Base-by-base conservation (phyloP, 23 tunicate genomes). In the Halocynthia roretzi region DNA sequence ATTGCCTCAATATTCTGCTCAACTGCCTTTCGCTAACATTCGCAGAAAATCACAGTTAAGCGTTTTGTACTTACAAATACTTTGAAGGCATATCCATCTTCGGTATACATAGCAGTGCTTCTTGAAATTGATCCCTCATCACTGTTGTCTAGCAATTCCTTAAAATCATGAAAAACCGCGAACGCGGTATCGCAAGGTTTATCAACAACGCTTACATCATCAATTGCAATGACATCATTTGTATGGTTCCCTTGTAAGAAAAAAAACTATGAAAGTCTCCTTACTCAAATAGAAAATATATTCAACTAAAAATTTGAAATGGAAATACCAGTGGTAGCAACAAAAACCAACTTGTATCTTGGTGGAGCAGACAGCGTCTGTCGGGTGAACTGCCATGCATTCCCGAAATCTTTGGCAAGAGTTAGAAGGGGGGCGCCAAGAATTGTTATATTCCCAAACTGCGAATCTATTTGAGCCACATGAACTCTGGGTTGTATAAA, bases 61-160 rank as follows among this genome's bases (percentile, higher is more conserved):
- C 44, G 44, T 31, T 31, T 0, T 31, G 44, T 17, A 62, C 80
- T 62, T 82, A 87, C 94, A 81, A 82, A 21, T 10, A 87, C 61
- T 71, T 72, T 77, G 50, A 82, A 87, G 40, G 87, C 94, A 54
- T 82, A 87, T 49, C 94, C 94, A 14, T 82, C 87, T 53, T 87
- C 94, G 7, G 80, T 72, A 56, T 80, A 87, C 60, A 82, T 51
- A 10, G 71, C 14, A 51, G 94, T 86, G 20, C 87, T 71, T 6
- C 71, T 82, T 15, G 82, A 12, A 44, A 7, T 18, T 21, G 82
- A 83, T 19, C 94, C 94, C 55, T 71, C 65, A 15, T 71, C 6
- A 11, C 87, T 68, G 17, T 67, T 18, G 14, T 75, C 61, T 53
- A 87, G 62, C 52, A 87, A 56, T 21, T 70, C 31, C 5, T 70